Evolutionary conservation across 2,888 invertebrate genomes (phyloP).

Genomic region (Empis livida): DNA sequence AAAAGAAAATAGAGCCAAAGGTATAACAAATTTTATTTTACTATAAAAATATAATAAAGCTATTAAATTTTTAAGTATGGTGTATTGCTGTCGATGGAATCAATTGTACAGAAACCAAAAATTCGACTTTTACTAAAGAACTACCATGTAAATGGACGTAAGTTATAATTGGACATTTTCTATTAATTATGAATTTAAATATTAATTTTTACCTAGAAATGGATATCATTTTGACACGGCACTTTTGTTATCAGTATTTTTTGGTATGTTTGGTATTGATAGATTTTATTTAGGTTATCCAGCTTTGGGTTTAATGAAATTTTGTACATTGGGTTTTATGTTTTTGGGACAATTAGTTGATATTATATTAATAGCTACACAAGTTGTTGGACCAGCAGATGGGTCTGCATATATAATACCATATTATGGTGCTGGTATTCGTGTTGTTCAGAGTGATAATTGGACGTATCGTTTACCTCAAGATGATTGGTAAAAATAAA

Average conservation of each 20-base stretch:
- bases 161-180: constrained; percentile 36
- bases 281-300: constrained; percentile 98
- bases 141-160: constrained; percentile 92
- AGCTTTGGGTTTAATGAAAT: constrained; percentile 85
- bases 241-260: constrained; percentile 82
- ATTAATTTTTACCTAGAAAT: constrained; percentile 50
- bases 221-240: constrained; percentile 89
- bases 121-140: constrained; percentile 66
- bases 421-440: constrained; percentile 80
- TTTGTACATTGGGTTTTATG: constrained; percentile 93
- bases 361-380: constrained; percentile 61
- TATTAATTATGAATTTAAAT: not conserved
- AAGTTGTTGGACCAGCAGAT: constrained; percentile 85
- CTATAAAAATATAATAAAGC: not conserved
- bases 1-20: constrained; percentile 64
- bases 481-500: constrained; percentile 62
- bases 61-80: constrained; percentile 41
- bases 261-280: constrained; percentile 97
- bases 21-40: constrained; percentile 32
- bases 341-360: constrained; percentile 91
- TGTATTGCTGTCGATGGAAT: constrained; percentile 77
- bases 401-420: constrained; percentile 89
- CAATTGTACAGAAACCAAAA: constrained; percentile 65
- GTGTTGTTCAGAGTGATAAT: constrained; percentile 69
- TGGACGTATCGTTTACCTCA: constrained; percentile 70